Evolutionary conservation across 2,797 vertebrate genomes (phyloP).

Genomic region (Periparus ater): DNA sequence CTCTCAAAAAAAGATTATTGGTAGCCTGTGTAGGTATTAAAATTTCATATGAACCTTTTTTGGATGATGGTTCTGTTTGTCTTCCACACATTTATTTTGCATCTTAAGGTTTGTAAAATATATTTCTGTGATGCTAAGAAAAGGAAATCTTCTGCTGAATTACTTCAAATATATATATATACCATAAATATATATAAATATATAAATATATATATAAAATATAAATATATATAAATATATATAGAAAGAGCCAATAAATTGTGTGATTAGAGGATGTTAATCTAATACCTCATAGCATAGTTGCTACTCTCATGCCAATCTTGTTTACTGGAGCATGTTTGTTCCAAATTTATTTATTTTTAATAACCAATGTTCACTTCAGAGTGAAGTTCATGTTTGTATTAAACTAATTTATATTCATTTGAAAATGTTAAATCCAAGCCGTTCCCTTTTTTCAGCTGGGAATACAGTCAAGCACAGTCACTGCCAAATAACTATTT

Average conservation of each 20-base stretch:
- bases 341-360: constrained; percentile 43
- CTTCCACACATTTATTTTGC: not conserved
- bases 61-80: not conserved
- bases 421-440: constrained; percentile 49
- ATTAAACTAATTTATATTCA: constrained; percentile 24
- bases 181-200: not conserved
- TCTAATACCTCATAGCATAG: constrained; percentile 15
- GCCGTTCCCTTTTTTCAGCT: constrained; percentile 7
- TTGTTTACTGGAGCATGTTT: not conserved
- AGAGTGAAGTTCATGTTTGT: constrained; percentile 21
- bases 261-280: constrained; percentile 51
- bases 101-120: not conserved
- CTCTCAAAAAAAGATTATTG: not conserved
- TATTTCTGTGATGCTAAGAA: not conserved
- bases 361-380: constrained; percentile 15
- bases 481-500: not conserved
- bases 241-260: constrained; percentile 25
- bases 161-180: not conserved
- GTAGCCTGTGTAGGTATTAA: not conserved
- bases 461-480: constrained; percentile 40
- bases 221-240: not conserved
- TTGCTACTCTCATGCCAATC: not conserved
- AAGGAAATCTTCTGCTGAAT: not conserved
- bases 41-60: not conserved
- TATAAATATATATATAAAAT: not conserved